Percentiles rank a stretch among this genome's conserved stretches.
Evolutionary conservation across 1,140 invertebrate species (phyloP).

Genomic region (Sminthurinus signatus): DNA sequence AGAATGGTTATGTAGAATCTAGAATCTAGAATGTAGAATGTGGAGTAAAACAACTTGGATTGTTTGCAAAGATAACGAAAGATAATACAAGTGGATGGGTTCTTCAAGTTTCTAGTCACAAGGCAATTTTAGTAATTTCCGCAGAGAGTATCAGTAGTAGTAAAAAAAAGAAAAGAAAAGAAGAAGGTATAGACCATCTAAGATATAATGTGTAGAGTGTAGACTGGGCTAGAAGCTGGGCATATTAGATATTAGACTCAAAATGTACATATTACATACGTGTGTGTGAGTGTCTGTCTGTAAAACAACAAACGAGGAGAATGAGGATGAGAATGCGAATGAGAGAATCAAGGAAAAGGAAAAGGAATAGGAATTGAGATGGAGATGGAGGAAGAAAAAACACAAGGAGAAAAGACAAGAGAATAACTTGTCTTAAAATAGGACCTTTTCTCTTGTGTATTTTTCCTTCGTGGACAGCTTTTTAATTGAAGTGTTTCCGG

Average conservation of each 20-base stretch:
- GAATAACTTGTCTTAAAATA: slow-evolving; percentile 10
- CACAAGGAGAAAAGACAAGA: slow-evolving; percentile 3
- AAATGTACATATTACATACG: too few species aligned
- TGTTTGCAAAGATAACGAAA: neutral
- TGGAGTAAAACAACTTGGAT: neutral
- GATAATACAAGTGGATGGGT: slow-evolving; percentile 7
- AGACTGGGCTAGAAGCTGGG: too few species aligned
- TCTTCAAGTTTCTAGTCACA: slow-evolving; percentile 7
- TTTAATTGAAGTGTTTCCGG: slow-evolving; percentile 35
- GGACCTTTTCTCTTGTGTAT: slow-evolving; percentile 1
- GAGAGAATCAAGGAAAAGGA: too few species aligned
- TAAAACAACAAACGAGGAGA: neutral
- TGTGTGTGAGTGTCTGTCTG: too few species aligned
- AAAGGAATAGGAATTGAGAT: too few species aligned
- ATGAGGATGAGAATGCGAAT: too few species aligned
- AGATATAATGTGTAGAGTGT: too few species aligned
- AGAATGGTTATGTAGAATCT: neutral
- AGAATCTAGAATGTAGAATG: neutral
- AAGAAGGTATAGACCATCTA: too few species aligned
- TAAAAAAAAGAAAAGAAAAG: too few species aligned
- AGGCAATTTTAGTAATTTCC: slow-evolving; percentile 24
- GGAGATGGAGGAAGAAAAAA: neutral
- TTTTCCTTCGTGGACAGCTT: slow-evolving; percentile 20
- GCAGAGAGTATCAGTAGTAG: too few species aligned
- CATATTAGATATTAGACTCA: too few species aligned